Conservation (phyloP, 2,113 vertebrate species). For the Chroicocephalus ridibundus region DNA sequence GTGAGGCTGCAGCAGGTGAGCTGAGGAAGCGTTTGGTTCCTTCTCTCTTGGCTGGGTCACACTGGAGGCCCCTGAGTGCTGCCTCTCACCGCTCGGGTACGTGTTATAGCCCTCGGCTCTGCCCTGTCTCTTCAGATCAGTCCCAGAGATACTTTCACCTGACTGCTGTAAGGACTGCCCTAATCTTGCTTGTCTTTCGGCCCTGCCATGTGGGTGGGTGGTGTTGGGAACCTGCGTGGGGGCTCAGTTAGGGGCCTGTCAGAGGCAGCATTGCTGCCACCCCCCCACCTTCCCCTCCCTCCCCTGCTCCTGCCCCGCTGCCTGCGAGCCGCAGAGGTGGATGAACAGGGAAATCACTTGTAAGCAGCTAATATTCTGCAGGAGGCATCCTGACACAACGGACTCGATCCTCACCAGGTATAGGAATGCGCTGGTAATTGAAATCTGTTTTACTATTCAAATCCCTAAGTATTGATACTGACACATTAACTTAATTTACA, state of each 20-base stretch:
- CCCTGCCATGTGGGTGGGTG: not conserved
- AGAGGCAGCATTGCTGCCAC: not conserved
- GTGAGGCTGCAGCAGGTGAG: not conserved
- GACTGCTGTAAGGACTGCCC: not conserved
- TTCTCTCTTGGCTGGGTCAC: not conserved
- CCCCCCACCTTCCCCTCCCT: not conserved
- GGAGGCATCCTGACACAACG: not conserved
- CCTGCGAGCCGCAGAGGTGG: not conserved
- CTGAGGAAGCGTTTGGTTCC: not conserved
- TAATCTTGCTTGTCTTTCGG: not conserved
- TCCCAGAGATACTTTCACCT: not conserved
- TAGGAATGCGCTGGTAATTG: not conserved
- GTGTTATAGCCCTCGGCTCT: not conserved
- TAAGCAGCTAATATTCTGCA: not conserved
- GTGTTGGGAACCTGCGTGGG: not conserved
- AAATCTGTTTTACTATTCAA: slow-evolving; percentile 40
- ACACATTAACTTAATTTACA: slow-evolving; percentile 25
- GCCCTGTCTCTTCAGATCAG: not conserved
- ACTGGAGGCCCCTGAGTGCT: not conserved
- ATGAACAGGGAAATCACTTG: not conserved
- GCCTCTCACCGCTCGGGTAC: not conserved
- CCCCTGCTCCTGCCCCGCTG: not conserved
- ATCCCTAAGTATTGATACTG: not conserved
- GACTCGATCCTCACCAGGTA: fast-evolving
- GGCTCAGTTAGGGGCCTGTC: not conserved